A percentile compares a stretch with the other conserved stretches of the same genome.
Conservation (phyloP, 2,113 vertebrate genomes). For the Toxostoma redivivum region DNA sequence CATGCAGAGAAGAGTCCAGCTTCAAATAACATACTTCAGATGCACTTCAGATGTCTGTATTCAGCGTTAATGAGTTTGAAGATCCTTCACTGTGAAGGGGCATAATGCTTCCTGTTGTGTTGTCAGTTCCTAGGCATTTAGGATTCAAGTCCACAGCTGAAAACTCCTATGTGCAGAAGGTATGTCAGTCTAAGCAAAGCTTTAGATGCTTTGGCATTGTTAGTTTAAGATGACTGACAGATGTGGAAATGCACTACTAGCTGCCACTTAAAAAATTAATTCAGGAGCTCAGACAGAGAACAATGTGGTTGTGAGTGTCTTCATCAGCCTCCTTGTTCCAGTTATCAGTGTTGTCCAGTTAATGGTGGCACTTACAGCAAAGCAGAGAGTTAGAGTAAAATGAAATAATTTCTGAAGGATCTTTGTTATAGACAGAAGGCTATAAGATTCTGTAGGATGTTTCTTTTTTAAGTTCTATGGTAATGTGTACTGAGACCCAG, state of each 20-base stretch:
- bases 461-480: background rate
- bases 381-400: background rate
- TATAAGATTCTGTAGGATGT: background rate
- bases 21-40: slow-evolving; percentile 31
- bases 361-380: background rate
- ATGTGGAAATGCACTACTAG: background rate
- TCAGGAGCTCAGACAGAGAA: background rate
- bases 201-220: background rate
- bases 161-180: background rate
- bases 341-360: background rate
- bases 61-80: slow-evolving; percentile 55
- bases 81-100: slow-evolving; percentile 25
- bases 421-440: background rate
- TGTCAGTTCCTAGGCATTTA: slow-evolving; percentile 31
- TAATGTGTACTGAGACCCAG: background rate
- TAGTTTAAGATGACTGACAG: slow-evolving; percentile 26
- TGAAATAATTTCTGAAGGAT: background rate
- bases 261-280: background rate
- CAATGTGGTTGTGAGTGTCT: background rate
- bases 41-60: slow-evolving; percentile 49
- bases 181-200: slow-evolving; percentile 13
- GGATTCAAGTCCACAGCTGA: background rate
- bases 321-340: background rate
- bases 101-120: slow-evolving; percentile 39
- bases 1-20: slow-evolving; percentile 42